Percentiles rank a stretch among this genome's conserved stretches.
phyloP scores from a whole-genome alignment of 1,140 invertebrate genomes.

The Papilio polyxenes region DNA sequence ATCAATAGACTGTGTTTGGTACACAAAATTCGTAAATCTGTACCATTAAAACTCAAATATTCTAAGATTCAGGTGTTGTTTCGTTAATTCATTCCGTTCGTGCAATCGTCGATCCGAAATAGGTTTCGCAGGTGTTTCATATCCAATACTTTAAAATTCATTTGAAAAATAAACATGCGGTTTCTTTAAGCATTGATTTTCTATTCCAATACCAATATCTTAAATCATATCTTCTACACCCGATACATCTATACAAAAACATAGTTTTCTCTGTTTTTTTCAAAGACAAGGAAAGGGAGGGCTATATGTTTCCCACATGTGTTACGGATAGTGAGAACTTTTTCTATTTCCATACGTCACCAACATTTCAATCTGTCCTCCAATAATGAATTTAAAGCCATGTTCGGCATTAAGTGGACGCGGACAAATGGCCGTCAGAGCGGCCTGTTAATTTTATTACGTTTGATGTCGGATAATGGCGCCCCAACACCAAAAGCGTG shows the following conservation, averaged over 20 bases:
- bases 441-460: slow-evolving; percentile 34
- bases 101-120: not conserved
- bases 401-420: slow-evolving; percentile 23
- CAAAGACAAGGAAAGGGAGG: not conserved
- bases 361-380: slow-evolving; percentile 13
- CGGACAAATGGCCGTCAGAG: slow-evolving; percentile 30
- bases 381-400: slow-evolving; percentile 29
- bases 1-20: too few species aligned
- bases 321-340: not conserved
- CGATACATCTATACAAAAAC: not conserved
- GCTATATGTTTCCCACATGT: not conserved
- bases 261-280: not conserved
- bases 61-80: not conserved
- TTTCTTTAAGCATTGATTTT: not conserved
- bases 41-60: not conserved
- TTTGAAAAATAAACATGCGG: not conserved
- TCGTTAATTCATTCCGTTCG: not conserved
- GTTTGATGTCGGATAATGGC: slow-evolving; percentile 26
- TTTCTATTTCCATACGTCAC: slow-evolving; percentile 12
- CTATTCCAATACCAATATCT: not conserved
- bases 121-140: slow-evolving; percentile 9
- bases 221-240: too few species aligned
- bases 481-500: not conserved
- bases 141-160: slow-evolving; percentile 3
- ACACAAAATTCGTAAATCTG: not conserved